Conservation (phyloP, 2,888 invertebrate species). For the Acheta domesticus region DNA sequence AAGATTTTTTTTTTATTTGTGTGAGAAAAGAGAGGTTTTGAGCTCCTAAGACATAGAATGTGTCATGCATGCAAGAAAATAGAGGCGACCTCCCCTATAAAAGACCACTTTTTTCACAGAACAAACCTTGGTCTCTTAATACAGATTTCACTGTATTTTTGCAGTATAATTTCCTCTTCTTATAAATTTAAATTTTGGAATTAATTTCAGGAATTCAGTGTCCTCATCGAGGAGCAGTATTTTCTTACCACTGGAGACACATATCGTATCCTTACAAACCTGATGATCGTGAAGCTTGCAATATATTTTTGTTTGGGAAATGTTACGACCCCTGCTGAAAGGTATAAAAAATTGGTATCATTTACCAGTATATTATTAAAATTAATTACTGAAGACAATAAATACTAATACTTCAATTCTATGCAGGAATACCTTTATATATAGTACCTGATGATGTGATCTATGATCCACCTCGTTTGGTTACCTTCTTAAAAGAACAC, state of each 20-base stretch:
- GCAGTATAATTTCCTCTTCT: too few species aligned
- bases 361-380: background rate
- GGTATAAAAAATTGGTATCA: constrained; percentile 33
- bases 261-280: constrained; percentile 39
- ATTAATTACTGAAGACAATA: background rate
- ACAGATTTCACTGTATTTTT: too few species aligned
- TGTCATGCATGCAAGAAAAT: too few species aligned
- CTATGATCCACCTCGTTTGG: constrained; percentile 40
- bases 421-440: constrained; percentile 39
- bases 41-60: too few species aligned
- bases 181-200: background rate
- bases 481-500: constrained; percentile 37
- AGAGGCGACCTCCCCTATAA: too few species aligned
- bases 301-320: constrained; percentile 43
- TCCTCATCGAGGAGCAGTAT: constrained; percentile 38
- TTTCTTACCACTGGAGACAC: constrained; percentile 40
- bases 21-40: too few species aligned
- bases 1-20: too few species aligned
- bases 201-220: constrained; percentile 40
- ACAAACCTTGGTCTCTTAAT: too few species aligned
- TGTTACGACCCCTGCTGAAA: constrained; percentile 41
- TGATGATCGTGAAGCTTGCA: constrained; percentile 41
- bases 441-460: constrained; percentile 41
- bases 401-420: background rate
- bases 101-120: too few species aligned